These are phyloP conservation scores for Drosophila pallidifrons DNA, from an alignment of 1,140 invertebrate genomes.

Conservation along the genomic window DNA sequence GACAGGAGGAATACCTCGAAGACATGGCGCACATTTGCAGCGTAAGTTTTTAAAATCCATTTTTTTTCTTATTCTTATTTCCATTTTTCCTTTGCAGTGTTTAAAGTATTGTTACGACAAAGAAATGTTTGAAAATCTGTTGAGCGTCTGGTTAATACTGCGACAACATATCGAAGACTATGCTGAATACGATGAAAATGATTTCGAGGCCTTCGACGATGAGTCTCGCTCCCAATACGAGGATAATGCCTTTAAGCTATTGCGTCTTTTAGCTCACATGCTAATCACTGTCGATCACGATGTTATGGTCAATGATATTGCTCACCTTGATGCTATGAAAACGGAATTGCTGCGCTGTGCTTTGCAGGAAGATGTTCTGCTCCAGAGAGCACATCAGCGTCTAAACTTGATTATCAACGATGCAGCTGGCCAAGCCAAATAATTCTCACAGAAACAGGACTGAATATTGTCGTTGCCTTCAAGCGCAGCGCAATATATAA, in stretches of 20 bases:
- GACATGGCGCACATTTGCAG: slow-evolving; percentile 78
- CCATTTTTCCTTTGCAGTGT: slow-evolving; percentile 34
- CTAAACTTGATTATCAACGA: slow-evolving; percentile 49
- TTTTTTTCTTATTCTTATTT: background rate
- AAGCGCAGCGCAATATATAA: slow-evolving; percentile 55
- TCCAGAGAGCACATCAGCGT: slow-evolving; percentile 62
- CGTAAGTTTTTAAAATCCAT: slow-evolving; percentile 29
- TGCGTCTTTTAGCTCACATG: slow-evolving; percentile 61
- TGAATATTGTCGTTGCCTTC: slow-evolving; percentile 71
- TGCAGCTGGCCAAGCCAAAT: slow-evolving; percentile 66
- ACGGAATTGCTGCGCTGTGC: slow-evolving; percentile 46
- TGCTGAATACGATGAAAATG: slow-evolving; percentile 53
- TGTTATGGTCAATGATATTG: slow-evolving; percentile 39
- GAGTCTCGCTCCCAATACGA: slow-evolving; percentile 65
- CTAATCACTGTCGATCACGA: slow-evolving; percentile 39
- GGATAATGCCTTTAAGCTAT: slow-evolving; percentile 63
- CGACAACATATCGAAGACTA: slow-evolving; percentile 62
- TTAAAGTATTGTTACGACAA: slow-evolving; percentile 66
- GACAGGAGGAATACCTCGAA: slow-evolving; percentile 73
- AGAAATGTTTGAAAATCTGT: slow-evolving; percentile 50
- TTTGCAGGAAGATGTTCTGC: slow-evolving; percentile 59
- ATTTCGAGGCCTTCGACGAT: slow-evolving; percentile 67
- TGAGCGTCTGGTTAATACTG: slow-evolving; percentile 50
- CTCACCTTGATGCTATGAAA: slow-evolving; percentile 46
- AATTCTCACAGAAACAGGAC: slow-evolving; percentile 62